Base-by-base conservation (phyloP, 1,140 invertebrate genomes). In the Drosophila willistoni region DNA sequence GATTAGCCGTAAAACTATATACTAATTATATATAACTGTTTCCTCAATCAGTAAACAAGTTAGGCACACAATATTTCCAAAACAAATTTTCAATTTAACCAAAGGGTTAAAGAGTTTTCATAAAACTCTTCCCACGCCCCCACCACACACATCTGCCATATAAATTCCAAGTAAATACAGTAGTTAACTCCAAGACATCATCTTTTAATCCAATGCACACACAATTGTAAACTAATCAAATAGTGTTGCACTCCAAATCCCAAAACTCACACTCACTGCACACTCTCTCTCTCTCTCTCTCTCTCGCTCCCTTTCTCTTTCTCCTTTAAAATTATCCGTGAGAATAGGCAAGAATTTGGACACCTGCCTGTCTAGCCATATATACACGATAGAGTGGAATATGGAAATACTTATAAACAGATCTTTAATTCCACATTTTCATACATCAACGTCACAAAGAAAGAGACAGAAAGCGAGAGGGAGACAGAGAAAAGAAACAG, bases 101-200 rank as follows among this genome's bases (percentile, higher is more conserved):
- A n/a, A n/a, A n/a, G n/a, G n/a, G n/a, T n/a, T n/a, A n/a, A n/a
- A n/a, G n/a, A 14, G 33, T 47, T 42, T 12, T 51, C 7, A 10
- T 22, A 14, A 1, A 47, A 51, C 55, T 54, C 51, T 76, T 71
- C 71, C 77, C 84, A 74, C 60, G 64, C 70, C 84, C 62, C 17
- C 44, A 17, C 7, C 42, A 5, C n/a, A 44, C 7, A 76, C 61
- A 25, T 42, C n/a, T 54, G 25, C 42, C 44, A 59, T 25, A 25
- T 22, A 44, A 57, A 68, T 68, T 64, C 47, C 22, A 69, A 63
- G 36, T 39, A 66, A 68, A 66, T 73, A 75, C 79, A 69, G 79
- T 73, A 89, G 83, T 87, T 73, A 82, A 60, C 47, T 69, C 68
- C 68, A 77, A 73, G 64, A 73, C 69, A 79, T 75, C 65, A 72